Conservation (phyloP, 2,888 invertebrate genomes). For the Teinopalpus imperialis region DNA sequence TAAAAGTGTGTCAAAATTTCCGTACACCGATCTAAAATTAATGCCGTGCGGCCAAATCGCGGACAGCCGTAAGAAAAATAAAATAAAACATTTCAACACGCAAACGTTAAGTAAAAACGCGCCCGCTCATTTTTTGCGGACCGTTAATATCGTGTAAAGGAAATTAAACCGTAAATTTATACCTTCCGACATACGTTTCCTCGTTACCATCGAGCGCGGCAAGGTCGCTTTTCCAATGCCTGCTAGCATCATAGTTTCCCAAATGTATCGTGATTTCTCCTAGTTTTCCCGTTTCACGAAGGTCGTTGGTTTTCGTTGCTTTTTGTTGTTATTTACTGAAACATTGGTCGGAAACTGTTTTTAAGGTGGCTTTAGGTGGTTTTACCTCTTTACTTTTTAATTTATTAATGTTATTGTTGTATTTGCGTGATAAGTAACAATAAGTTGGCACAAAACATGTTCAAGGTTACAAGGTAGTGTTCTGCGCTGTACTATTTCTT, state of each 20-base stretch:
- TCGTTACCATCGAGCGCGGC: conserved; percentile 31
- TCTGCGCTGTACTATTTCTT: neutral
- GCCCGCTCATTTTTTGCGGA: conserved; percentile 45
- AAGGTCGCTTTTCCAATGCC: conserved; percentile 42
- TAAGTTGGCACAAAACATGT: neutral
- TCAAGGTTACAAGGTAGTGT: conserved; percentile 7
- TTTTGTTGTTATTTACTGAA: conserved; percentile 25
- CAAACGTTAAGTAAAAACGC: conserved; percentile 45
- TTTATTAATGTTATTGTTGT: conserved; percentile 7
- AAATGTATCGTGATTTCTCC: conserved; percentile 40
- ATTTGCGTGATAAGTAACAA: conserved; percentile 15
- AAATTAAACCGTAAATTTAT: conserved; percentile 40
- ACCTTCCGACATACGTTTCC: conserved; percentile 56
- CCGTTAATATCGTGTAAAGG: conserved; percentile 53
- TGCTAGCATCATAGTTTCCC: conserved; percentile 34
- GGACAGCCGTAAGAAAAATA: conserved; percentile 26
- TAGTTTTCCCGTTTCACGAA: conserved; percentile 38
- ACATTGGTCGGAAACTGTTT: conserved; percentile 12
- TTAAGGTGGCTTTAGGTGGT: conserved; percentile 1
- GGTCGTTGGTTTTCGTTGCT: conserved; percentile 40
- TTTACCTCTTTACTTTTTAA: neutral
- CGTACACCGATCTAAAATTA: conserved; percentile 11
- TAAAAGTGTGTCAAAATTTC: conserved; percentile 19
- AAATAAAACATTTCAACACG: conserved; percentile 34
- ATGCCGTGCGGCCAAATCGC: conserved; percentile 17